Percentiles rank a stretch among this genome's conserved stretches.
These are phyloP conservation scores for Toxotes lorentzi DNA, from an alignment of 2,797 vertebrate genomes.

Conservation along the genomic window DNA sequence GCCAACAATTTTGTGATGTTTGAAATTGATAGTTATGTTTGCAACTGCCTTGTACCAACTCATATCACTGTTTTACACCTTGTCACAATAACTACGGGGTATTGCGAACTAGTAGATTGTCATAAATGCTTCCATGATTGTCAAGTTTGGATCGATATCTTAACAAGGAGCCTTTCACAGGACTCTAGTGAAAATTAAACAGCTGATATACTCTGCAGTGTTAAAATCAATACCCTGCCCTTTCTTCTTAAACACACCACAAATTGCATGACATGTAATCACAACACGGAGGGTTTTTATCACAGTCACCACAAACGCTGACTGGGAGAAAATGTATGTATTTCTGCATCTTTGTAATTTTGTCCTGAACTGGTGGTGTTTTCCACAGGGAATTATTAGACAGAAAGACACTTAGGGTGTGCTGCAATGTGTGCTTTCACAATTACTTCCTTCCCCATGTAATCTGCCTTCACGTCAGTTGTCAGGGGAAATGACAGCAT, in stretches of 20 bases:
- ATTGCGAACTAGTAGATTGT: conserved; percentile 20
- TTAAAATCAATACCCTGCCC: conserved; percentile 62
- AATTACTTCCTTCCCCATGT: conserved; percentile 45
- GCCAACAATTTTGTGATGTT: not conserved
- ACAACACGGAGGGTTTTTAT: conserved; percentile 20
- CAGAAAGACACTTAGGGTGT: conserved; percentile 22
- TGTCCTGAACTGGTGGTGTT: conserved; percentile 8
- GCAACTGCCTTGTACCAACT: not conserved
- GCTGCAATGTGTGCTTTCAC: conserved; percentile 34
- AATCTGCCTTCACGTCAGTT: conserved; percentile 59
- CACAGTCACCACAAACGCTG: conserved; percentile 10
- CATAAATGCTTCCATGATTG: conserved; percentile 60
- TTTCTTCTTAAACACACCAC: conserved; percentile 40
- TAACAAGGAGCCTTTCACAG: conserved; percentile 54
- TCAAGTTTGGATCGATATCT: conserved; percentile 57
- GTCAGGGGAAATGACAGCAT: conserved; percentile 55
- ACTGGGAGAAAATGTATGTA: not conserved
- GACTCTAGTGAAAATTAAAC: conserved; percentile 68
- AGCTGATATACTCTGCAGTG: conserved; percentile 64
- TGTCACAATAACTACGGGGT: conserved; percentile 3
- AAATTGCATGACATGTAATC: conserved; percentile 30
- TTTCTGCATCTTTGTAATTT: conserved; percentile 27
- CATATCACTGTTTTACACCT: conserved; percentile 6
- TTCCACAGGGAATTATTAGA: conserved; percentile 16
- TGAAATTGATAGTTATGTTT: not conserved